Conservation (phyloP, 2,113 vertebrate species). For the Atherinomorus stipes region DNA sequence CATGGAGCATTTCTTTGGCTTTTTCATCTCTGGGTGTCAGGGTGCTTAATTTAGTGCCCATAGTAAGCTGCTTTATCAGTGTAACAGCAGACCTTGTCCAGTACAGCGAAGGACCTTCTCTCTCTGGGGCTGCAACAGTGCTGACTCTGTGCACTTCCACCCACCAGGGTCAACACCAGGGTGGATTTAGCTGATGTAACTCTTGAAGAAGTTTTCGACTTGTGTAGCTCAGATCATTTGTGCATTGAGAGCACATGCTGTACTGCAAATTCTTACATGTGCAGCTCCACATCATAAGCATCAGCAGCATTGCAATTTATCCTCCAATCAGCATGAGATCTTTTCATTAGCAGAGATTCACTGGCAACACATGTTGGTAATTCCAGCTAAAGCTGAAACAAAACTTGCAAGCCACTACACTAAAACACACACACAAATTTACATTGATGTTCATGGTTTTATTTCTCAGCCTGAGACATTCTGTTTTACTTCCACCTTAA, state of each 20-base stretch:
- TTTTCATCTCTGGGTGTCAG: slow-evolving; percentile 49
- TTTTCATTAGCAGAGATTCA: slow-evolving; percentile 31
- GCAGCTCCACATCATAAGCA: background rate
- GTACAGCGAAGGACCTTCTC: slow-evolving; percentile 26
- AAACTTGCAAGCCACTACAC: background rate
- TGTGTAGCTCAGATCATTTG: background rate
- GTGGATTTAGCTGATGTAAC: slow-evolving; percentile 20
- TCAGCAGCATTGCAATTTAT: slow-evolving; percentile 15
- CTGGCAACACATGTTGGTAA: background rate
- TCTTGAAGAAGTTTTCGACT: background rate
- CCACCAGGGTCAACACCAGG: background rate
- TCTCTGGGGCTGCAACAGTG: slow-evolving; percentile 16
- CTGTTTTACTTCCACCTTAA: background rate
- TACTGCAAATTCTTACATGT: background rate
- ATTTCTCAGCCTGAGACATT: background rate
- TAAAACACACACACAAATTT: background rate
- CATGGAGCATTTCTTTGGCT: slow-evolving; percentile 25
- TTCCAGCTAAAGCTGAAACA: slow-evolving; percentile 4
- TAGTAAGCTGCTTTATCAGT: slow-evolving; percentile 59
- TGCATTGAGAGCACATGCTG: background rate
- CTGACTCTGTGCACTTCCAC: slow-evolving; percentile 13
- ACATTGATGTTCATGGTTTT: background rate
- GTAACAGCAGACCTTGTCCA: slow-evolving; percentile 47
- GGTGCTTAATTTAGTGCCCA: slow-evolving; percentile 48
- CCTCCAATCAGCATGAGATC: slow-evolving; percentile 2